Percentiles rank a stretch among this genome's conserved stretches.
These are phyloP conservation scores for Piliocolobus tephrosceles DNA, from an alignment of 2,113 vertebrate genomes.

Conservation along the genomic window DNA sequence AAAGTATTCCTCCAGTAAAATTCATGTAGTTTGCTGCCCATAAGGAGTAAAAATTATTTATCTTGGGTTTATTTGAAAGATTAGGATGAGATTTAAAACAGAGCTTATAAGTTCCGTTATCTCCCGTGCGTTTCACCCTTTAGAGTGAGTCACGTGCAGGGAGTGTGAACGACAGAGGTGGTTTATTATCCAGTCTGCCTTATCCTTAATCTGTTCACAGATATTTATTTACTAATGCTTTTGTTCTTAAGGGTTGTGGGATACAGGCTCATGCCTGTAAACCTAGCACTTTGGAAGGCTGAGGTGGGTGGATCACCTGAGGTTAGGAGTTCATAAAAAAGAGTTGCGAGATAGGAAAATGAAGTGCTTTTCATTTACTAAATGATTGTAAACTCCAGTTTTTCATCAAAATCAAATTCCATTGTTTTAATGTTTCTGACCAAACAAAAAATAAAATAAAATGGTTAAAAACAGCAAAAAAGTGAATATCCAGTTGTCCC, in stretches of 20 bases:
- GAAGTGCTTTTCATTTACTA: constrained; percentile 87
- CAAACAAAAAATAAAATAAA: neutral
- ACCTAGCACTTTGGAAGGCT: too few species aligned
- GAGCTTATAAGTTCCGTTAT: constrained; percentile 70
- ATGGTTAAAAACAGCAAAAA: too few species aligned
- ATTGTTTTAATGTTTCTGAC: constrained; percentile 85
- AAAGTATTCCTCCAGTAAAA: constrained; percentile 80
- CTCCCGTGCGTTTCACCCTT: constrained; percentile 82
- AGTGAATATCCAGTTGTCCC: neutral
- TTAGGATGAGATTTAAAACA: constrained; percentile 77
- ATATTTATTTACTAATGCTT: constrained; percentile 88
- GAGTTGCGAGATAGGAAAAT: constrained; percentile 75
- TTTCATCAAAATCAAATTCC: constrained; percentile 91
- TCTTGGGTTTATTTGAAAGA: constrained; percentile 82
- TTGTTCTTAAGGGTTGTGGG: constrained; percentile 84
- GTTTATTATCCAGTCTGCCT: constrained; percentile 87
- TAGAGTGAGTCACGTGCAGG: constrained; percentile 82
- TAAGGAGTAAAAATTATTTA: constrained; percentile 83
- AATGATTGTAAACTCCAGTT: constrained; percentile 87
- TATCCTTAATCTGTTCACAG: constrained; percentile 87
- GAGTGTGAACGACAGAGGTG: constrained; percentile 80
- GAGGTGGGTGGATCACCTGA: too few species aligned
- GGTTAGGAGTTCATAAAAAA: too few species aligned
- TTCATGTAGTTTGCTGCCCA: constrained; percentile 76
- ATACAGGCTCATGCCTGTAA: neutral